Evolutionary conservation across 2,797 vertebrate genomes (phyloP).

Genomic region (Poecilia wingei): DNA sequence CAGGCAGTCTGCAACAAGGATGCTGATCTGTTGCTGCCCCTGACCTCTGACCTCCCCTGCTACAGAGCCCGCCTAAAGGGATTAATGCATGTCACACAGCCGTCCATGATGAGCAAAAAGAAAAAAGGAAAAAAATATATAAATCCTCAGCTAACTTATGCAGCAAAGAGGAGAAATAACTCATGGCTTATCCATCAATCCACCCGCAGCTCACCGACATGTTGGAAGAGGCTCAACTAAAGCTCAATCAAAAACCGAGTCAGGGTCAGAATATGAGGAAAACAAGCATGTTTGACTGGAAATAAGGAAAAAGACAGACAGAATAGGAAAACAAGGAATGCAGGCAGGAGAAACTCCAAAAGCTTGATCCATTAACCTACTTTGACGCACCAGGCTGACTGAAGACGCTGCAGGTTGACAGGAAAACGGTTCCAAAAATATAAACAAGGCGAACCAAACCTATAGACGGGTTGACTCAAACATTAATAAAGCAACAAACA

Average conservation of each 20-base stretch:
- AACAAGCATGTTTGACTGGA: not conserved
- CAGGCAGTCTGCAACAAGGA: constrained; percentile 23
- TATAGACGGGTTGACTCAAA: not conserved
- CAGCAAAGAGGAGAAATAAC: not conserved
- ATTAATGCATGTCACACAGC: constrained; percentile 14
- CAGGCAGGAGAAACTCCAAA: constrained; percentile 28
- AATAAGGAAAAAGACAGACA: not conserved
- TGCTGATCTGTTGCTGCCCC: constrained; percentile 44
- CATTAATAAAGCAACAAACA: not conserved
- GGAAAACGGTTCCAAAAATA: not conserved
- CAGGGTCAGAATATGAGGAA: not conserved
- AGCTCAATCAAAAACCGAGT: constrained; percentile 23
- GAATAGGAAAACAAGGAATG: not conserved
- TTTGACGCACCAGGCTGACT: constrained; percentile 46
- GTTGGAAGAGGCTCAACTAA: constrained; percentile 51
- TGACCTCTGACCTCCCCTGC: constrained; percentile 51
- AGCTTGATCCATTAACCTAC: constrained; percentile 67
- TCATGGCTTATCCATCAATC: constrained; percentile 4
- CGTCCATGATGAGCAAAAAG: not conserved
- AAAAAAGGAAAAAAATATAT: not conserved
- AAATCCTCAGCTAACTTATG: not conserved
- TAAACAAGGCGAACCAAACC: not conserved
- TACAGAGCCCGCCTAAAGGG: constrained; percentile 2
- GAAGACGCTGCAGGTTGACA: constrained; percentile 46
- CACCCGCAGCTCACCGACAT: constrained; percentile 31